phyloP scores from a whole-genome alignment of 2,888 invertebrate genomes.

The Brachylomia viminalis region DNA sequence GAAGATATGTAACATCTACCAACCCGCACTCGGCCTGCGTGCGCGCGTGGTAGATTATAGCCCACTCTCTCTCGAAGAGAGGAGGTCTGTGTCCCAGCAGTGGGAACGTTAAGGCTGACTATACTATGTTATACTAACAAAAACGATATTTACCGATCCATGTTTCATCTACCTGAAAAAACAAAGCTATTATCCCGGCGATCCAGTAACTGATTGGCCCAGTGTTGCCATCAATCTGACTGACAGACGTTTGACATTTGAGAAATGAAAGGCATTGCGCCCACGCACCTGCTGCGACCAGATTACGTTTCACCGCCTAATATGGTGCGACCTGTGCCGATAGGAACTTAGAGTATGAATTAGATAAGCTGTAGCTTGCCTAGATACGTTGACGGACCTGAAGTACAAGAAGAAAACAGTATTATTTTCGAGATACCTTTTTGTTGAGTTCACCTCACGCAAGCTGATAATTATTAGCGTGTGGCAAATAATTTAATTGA shows the following conservation, averaged over 20 bases:
- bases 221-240: slow-evolving; percentile 47
- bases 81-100: too few species aligned
- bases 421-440: not conserved
- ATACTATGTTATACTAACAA: too few species aligned
- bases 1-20: too few species aligned
- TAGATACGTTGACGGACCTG: not conserved
- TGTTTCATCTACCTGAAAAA: not conserved
- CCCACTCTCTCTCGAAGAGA: too few species aligned
- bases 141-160: not conserved
- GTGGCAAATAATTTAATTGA: too few species aligned
- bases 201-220: slow-evolving; percentile 20
- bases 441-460: not conserved
- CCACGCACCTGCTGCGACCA: slow-evolving; percentile 61
- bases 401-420: not conserved
- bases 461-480: too few species aligned
- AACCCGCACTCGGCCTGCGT: too few species aligned
- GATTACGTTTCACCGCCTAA: slow-evolving; percentile 64
- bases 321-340: slow-evolving; percentile 50
- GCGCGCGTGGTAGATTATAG: too few species aligned
- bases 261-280: slow-evolving; percentile 66
- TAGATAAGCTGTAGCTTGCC: slow-evolving; percentile 3
- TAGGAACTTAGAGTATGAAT: slow-evolving; percentile 15
- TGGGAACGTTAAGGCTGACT: too few species aligned
- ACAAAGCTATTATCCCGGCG: slow-evolving; percentile 3
- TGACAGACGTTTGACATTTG: slow-evolving; percentile 58